phyloP scores from a whole-genome alignment of 2,797 vertebrate genomes.

The Oceanodroma leucorhoa region DNA sequence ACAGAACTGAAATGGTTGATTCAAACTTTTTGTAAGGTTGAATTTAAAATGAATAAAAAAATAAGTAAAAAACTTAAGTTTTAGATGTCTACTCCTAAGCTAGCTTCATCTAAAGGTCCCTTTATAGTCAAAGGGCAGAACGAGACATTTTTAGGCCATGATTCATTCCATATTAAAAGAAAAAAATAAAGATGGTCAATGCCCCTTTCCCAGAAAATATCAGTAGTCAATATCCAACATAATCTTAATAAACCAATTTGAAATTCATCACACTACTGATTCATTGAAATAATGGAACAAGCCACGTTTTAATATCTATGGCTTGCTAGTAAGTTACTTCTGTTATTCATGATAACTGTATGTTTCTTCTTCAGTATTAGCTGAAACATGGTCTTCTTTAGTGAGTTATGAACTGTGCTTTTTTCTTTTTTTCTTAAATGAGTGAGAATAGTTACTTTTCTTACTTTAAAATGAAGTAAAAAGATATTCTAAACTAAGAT shows the following conservation, averaged over 20 bases:
- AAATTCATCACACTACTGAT: not conserved
- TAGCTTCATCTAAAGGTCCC: not conserved
- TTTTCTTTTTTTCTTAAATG: not conserved
- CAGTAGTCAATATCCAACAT: not conserved
- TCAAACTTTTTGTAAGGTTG: not conserved
- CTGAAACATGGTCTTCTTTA: not conserved
- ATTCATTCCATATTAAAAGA: not conserved
- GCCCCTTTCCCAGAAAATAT: not conserved
- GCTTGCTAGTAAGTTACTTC: not conserved
- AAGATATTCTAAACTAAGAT: not conserved
- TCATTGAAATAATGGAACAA: not conserved
- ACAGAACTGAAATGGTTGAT: not conserved
- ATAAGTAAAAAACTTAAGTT: not conserved
- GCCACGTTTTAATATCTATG: not conserved
- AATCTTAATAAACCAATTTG: not conserved
- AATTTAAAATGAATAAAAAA: not conserved
- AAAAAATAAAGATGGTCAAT: not conserved
- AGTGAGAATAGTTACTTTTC: not conserved
- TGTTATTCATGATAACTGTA: not conserved
- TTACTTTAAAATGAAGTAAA: not conserved
- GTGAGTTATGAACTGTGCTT: rapidly evolving
- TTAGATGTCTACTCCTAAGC: not conserved
- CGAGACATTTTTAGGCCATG: not conserved
- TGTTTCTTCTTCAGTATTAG: not conserved
- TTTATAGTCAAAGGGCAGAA: not conserved